Percentiles rank a stretch among this genome's conserved stretches.
phyloP scores from a whole-genome alignment of 2,888 invertebrate species.

The Gymnosoma rotundatum region DNA sequence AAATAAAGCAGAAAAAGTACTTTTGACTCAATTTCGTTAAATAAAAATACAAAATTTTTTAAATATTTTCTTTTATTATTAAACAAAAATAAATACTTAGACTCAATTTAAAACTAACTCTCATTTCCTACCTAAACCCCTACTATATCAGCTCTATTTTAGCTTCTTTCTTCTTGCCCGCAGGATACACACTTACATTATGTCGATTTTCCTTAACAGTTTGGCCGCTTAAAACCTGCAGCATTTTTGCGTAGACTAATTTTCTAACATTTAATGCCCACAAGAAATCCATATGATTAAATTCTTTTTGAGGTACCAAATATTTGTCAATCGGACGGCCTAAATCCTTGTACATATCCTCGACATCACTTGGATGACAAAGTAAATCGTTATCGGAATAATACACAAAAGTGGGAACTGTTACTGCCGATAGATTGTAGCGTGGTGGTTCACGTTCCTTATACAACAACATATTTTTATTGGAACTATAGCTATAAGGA shows the following conservation, averaged over 20 bases:
- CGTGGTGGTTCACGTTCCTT: conserved; percentile 83
- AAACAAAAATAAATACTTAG: conserved; percentile 52
- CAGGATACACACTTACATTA: conserved; percentile 41
- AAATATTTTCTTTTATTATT: conserved; percentile 22
- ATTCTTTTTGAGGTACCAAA: conserved; percentile 83
- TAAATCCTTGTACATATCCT: conserved; percentile 77
- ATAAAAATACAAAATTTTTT: too few species aligned
- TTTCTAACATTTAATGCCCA: conserved; percentile 84
- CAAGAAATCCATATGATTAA: conserved; percentile 87
- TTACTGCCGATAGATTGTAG: conserved; percentile 83
- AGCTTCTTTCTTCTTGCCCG: neutral
- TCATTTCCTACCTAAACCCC: conserved; percentile 57
- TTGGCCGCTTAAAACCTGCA: conserved; percentile 74
- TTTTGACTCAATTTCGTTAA: too few species aligned
- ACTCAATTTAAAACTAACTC: conserved; percentile 72
- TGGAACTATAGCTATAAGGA: conserved; percentile 84
- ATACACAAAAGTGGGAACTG: conserved; percentile 84
- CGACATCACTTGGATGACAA: conserved; percentile 82
- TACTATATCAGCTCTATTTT: neutral
- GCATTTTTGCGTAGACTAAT: conserved; percentile 83
- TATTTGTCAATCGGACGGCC: conserved; percentile 82
- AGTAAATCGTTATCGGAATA: conserved; percentile 85
- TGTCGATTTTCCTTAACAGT: conserved; percentile 39
- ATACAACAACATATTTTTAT: conserved; percentile 83
- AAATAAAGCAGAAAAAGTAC: too few species aligned